Evolutionary conservation across 2,888 invertebrate genomes (phyloP), one percentile per base, ranked within the genome.

Genomic region (Tipula lateralis): DNA sequence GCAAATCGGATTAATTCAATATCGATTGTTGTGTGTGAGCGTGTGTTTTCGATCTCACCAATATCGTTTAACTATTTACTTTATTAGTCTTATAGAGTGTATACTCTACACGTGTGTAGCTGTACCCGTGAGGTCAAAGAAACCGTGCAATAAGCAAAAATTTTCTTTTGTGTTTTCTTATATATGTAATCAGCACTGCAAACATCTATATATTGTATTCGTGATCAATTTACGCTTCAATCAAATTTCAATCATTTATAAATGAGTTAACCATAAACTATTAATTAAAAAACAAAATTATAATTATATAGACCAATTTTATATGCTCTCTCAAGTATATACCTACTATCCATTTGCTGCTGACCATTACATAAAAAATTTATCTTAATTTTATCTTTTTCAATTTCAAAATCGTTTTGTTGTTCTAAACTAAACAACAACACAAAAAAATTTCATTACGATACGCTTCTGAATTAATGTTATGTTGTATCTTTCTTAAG

Each of bases 371-470:
- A n/a, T n/a, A 66, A 66, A 19, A 66, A 24, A 66, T 66, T 66
- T 66, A 66, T 66, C 66, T 66, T 66, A 66, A 66, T 66, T 66
- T 66, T 66, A 66, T 66, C 66, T 66, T 66, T 66, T 66, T 66
- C 7, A 9, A 24, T 66, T 66, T 66, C 24, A 66, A 66, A 66
- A 66, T 66, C 24, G 9, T 66, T 66, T 66, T 66, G 66, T 66
- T 24, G 9, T 66, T 66, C 66, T 66, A 24, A 66, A 66, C 66
- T 66, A 7, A 7, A 50, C 9, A 39, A 50, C 50, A 19, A 50
- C 9, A 50, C 16, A 16, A 50, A 50, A 6, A 66, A 24, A 7
- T 7, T 24, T 24, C 24, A 24, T 24, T 66, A 66, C 66, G 24
- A 66, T 66, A 66, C 66, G 66, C 66, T 66, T 66, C 66, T 66